Conservation (phyloP, 2,113 vertebrate genomes). For the Rhodinocichla rosea region DNA sequence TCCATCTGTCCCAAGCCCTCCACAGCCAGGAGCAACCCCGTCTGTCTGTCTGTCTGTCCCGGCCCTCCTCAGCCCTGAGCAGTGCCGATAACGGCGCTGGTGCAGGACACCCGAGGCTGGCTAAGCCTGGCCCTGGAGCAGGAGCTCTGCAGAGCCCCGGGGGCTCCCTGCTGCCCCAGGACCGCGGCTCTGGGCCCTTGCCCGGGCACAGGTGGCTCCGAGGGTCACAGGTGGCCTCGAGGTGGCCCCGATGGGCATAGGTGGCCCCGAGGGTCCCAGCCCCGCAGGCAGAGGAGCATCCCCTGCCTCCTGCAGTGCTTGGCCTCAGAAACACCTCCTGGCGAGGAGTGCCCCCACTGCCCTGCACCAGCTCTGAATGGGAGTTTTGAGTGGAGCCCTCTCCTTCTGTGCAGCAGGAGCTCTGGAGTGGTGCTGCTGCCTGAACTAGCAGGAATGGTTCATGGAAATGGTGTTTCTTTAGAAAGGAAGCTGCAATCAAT, state of each 20-base stretch:
- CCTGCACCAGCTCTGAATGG: accelerated
- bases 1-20: too few relatives aligned
- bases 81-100: background rate
- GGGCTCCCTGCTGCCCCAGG: background rate
- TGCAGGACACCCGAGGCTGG: background rate
- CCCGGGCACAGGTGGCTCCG: background rate
- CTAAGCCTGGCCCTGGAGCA: background rate
- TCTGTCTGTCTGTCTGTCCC: background rate
- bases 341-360: too few relatives aligned
- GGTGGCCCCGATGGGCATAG: background rate
- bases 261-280: background rate
- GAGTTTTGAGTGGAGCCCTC: background rate
- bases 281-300: accelerated
- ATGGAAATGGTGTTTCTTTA: background rate
- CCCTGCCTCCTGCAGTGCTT: accelerated
- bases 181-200: background rate
- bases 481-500: background rate
- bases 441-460: background rate
- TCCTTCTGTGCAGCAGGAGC: background rate
- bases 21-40: too few relatives aligned
- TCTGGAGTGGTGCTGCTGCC: accelerated
- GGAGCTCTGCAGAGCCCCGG: background rate
- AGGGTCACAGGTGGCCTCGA: background rate
- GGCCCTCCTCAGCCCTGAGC: background rate
- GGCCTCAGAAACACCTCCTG: accelerated